Base-by-base conservation (phyloP, 2,113 vertebrate genomes). In the Tachycineta bicolor region DNA sequence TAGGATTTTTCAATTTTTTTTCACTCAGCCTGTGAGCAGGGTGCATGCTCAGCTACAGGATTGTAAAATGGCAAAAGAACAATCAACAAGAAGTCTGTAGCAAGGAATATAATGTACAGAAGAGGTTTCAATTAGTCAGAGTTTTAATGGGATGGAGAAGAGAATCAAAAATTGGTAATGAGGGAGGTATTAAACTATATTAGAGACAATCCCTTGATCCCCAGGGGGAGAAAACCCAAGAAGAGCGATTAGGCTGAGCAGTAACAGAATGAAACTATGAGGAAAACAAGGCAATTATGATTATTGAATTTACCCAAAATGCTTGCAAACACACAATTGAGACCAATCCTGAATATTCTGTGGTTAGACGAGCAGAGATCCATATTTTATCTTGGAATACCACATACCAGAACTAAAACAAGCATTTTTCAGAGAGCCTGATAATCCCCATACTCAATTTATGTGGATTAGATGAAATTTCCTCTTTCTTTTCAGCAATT, bases 401-500 rank as follows among this genome's bases (percentile, higher is more conserved):
- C 64, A 37, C 67, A 71, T 44, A 68, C 31, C 46, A 22, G 68
- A 91, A 85, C 56, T 76, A 70, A 94, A 65, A 67, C 37, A 95
- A 93, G 64, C 73, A 44, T 96, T 74, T 83, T 96, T 84, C 71
- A 82, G 84, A 67, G 16, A 71, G 31, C 9, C 63, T 80, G 67
- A 65, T 95, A 90, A 85, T 83, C 85, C 41, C 52, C 46, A 63
- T 50, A 29, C 85, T 94, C 84, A 34, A 71, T 95, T 95, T 95
- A 49, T 79, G 64, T 44, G 84, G 87, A 93, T 77, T 91, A 82
- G 71, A 69, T 83, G 43, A 93, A 82, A 96, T 96, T 95, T 93
- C 46, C 87, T 96, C 43, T 91, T 95, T 55, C 62, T 93, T 96
- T 97, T 68, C 73, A 95, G 84, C 82, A 93, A 93, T 96, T 96